These are phyloP conservation scores for Cotesia congregata DNA, from an alignment of 2,888 invertebrate genomes.

Conservation along the genomic window DNA sequence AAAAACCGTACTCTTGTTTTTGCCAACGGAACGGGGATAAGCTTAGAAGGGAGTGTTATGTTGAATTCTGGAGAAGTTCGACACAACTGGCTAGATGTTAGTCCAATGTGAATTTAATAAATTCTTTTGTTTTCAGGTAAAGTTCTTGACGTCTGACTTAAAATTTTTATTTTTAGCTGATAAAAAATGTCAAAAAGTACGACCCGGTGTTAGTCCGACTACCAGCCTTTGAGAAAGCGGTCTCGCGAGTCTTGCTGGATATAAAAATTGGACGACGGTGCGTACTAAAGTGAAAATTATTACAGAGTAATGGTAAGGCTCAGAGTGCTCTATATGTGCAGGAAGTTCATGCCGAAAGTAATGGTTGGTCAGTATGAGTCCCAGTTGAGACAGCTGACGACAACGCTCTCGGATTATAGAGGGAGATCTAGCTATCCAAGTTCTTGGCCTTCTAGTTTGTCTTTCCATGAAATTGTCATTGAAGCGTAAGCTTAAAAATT, in stretches of 20 bases:
- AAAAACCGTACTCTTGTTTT: conserved; percentile 84
- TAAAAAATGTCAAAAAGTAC: conserved; percentile 84
- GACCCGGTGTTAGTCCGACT: conserved; percentile 81
- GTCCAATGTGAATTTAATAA: no score
- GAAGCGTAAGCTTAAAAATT: conserved; percentile 81
- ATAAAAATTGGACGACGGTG: conserved; percentile 88
- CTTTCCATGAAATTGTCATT: conserved; percentile 86
- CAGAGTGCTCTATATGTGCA: conserved; percentile 72
- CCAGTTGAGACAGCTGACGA: conserved; percentile 86
- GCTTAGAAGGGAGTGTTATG: conserved; percentile 90
- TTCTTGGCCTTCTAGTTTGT: conserved; percentile 81
- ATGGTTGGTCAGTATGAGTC: conserved; percentile 89
- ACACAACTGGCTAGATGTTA: conserved; percentile 91
- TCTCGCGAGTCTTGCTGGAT: conserved; percentile 86
- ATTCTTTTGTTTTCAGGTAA: background rate
- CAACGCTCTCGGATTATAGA: conserved; percentile 84
- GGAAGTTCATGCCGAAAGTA: conserved; percentile 93
- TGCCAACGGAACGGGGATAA: conserved; percentile 92
- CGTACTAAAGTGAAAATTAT: conserved; percentile 54
- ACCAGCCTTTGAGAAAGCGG: conserved; percentile 86
- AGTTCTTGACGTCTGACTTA: background rate
- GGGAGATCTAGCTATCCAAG: conserved; percentile 78
- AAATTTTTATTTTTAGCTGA: conserved; percentile 74
- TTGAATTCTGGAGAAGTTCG: conserved; percentile 94
- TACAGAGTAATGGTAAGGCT: conserved; percentile 64